Base-by-base conservation (phyloP, 2,888 invertebrate species). In the Meiosimyza decipiens region DNA sequence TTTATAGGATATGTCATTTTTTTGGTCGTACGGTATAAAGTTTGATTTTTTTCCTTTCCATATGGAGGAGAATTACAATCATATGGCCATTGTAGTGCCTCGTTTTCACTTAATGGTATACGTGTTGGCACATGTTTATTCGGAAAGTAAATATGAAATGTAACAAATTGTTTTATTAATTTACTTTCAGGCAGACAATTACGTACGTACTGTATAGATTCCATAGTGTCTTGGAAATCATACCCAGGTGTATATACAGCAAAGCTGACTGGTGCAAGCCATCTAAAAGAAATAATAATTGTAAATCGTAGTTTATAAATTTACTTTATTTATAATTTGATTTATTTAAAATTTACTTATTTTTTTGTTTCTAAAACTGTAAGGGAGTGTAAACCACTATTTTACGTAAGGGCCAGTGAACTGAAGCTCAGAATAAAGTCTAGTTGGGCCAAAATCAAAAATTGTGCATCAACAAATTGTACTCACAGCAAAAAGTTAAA, bases 1-100 rank as follows among this genome's bases (percentile, higher is more conserved):
- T 95, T 96, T 72, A 95, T 92, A 0, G 95, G 95, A 83, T 95
- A 96, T n/a, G 92, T 84, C 6, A 95, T 88, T 79, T 91, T 92
- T 82, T 93, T 76, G 2, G 75, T 73, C 0, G 9, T 7, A 0
- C 33, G 33, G 15, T 75, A 74, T 2, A 15, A 62, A 6, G 40
- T 87, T 0, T 89, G 89, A 4, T 73, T 77, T 1, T 78, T 73
- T 1, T 79, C 70, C 47, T 77, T 74, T 0, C 13, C 18, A 71
- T 83, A 85, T 0, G 85, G 85, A 0, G 9, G 11, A 0, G 66
- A 6, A 3, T 49, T 47, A 22, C 85, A 85, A 2, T 76, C 69
- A 49, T 74, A 81, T 0, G 79, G 77, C 78, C 80, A 81, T 0
- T 50, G 11, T 0, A 84, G 33, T 0, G 80, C 81, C 50, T 83